phyloP scores from a whole-genome alignment of 2,797 vertebrate genomes.

The Sebastes steindachneri region DNA sequence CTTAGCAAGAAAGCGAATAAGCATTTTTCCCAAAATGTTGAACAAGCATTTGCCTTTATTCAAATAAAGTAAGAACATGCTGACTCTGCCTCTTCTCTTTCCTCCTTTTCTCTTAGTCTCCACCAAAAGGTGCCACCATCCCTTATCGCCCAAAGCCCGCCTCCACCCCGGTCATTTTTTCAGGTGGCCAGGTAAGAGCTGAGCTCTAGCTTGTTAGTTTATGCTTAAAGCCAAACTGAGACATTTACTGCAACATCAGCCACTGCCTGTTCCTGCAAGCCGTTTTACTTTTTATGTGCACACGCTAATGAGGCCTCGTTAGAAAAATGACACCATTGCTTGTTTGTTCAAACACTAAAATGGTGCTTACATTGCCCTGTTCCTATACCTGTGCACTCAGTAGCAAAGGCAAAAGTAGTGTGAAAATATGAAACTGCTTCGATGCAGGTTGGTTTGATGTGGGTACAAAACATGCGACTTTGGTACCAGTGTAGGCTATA shows the following conservation, averaged over 20 bases:
- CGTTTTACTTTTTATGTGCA: background rate
- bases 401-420: background rate
- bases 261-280: background rate
- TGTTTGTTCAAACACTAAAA: background rate
- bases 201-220: constrained; percentile 17
- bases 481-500: background rate
- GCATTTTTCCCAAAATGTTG: background rate
- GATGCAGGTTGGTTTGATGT: background rate
- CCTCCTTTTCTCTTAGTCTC: constrained; percentile 93
- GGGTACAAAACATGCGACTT: background rate
- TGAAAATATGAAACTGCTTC: background rate
- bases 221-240: constrained; percentile 17
- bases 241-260: constrained; percentile 43
- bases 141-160: constrained; percentile 99
- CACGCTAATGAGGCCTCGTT: background rate
- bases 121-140: constrained; percentile 99
- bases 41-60: background rate
- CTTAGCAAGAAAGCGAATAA: background rate
- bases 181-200: constrained; percentile 99
- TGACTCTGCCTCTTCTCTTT: constrained; percentile 81
- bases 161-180: constrained; percentile 99
- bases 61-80: background rate
- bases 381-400: background rate
- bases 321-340: background rate
- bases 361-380: background rate